phyloP scores from a whole-genome alignment of 2,113 vertebrate species.

The Dromiciops gliroides region DNA sequence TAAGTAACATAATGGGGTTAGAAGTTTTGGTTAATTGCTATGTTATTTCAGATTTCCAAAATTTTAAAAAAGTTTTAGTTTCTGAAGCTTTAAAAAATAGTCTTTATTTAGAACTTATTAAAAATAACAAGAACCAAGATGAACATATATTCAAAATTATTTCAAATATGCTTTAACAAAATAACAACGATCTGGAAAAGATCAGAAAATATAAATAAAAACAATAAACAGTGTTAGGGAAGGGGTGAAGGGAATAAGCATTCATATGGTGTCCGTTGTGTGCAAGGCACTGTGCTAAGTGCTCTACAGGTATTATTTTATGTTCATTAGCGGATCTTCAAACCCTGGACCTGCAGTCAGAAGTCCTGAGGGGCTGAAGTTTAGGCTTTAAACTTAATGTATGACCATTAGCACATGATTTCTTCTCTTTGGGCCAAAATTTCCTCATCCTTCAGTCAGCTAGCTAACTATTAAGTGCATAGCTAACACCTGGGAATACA shows the following conservation, averaged over 20 bases:
- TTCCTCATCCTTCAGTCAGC: neutral
- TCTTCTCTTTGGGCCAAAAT: neutral
- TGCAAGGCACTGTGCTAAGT: neutral
- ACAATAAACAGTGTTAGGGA: neutral
- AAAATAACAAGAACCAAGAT: neutral
- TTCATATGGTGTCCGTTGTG: neutral
- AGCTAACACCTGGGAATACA: neutral
- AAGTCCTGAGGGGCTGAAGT: neutral
- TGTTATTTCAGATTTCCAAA: constrained; percentile 57
- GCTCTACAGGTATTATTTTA: neutral
- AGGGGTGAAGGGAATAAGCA: neutral
- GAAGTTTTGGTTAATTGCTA: constrained; percentile 42
- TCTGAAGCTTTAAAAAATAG: constrained; percentile 39
- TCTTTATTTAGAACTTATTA: neutral
- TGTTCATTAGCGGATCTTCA: neutral
- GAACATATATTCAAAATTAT: neutral
- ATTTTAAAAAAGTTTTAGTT: neutral
- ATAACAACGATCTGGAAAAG: neutral
- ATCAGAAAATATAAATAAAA: neutral
- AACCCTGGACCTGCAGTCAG: neutral
- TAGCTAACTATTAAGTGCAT: neutral
- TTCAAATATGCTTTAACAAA: neutral
- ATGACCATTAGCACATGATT: neutral
- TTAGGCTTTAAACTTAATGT: neutral
- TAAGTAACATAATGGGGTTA: constrained; percentile 49